Evolutionary conservation across 2,797 vertebrate species (phyloP).

Genomic region (Platalea minor): DNA sequence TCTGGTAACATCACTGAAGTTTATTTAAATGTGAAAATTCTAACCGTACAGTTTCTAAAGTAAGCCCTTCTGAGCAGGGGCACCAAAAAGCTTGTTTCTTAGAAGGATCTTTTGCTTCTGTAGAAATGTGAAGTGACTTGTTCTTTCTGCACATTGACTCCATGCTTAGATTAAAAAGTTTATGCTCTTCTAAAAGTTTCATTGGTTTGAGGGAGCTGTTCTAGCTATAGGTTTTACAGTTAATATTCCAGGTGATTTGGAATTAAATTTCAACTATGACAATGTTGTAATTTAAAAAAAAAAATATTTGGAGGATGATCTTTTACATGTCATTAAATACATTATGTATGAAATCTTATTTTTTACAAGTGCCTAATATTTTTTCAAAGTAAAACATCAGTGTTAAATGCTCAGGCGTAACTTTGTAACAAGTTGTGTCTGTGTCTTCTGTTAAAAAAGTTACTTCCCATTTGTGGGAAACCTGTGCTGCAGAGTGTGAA

Average conservation of each 20-base stretch:
- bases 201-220: neutral
- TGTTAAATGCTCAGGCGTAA: neutral
- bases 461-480: neutral
- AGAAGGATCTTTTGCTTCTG: neutral
- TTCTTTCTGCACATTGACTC: neutral
- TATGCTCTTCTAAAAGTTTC: neutral
- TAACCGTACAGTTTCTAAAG: neutral
- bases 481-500: neutral
- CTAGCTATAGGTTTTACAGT: neutral
- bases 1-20: neutral
- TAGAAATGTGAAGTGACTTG: neutral
- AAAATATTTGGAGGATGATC: neutral
- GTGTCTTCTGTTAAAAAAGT: neutral
- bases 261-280: neutral
- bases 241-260: neutral
- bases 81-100: neutral
- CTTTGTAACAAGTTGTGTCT: neutral
- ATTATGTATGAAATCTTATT: neutral
- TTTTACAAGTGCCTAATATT: too few species aligned
- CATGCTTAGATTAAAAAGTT: neutral
- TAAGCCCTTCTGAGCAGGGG: neutral
- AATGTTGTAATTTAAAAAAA: neutral
- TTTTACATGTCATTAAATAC: neutral
- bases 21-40: neutral
- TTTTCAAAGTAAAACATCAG: neutral